phyloP scores from a whole-genome alignment of 2,113 vertebrate genomes.

The Narcine bancroftii region DNA sequence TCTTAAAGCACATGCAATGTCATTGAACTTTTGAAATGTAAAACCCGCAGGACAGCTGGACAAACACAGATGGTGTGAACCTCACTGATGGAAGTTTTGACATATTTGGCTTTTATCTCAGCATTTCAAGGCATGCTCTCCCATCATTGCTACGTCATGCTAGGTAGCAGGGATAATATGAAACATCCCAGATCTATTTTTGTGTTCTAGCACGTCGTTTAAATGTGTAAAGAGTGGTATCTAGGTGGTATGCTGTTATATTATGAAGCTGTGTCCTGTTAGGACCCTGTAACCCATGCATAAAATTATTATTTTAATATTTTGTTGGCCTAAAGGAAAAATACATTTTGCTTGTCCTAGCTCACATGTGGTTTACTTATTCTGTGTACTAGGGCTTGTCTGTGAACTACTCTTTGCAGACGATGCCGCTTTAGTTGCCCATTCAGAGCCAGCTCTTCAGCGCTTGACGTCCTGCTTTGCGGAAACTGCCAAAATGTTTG shows the following conservation, averaged over 20 bases:
- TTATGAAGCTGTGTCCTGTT: neutral
- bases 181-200: neutral
- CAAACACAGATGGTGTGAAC: neutral
- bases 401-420: too few species aligned
- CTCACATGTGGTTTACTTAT: neutral
- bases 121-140: neutral
- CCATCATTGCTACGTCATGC: neutral
- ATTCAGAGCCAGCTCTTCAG: too few species aligned
- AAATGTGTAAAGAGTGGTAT: neutral
- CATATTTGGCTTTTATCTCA: neutral
- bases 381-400: neutral
- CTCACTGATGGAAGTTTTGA: neutral
- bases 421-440: too few species aligned
- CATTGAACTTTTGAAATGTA: neutral
- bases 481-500: too few species aligned
- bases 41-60: neutral
- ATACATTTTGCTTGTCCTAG: neutral
- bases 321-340: neutral
- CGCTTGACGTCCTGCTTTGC: too few species aligned
- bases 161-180: neutral
- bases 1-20: too few species aligned
- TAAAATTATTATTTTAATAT: neutral
- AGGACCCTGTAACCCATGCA: neutral
- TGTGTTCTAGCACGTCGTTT: neutral
- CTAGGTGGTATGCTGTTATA: neutral